Base-by-base conservation (phyloP, 2,888 invertebrate species). In the Hypomecis punctinalis region DNA sequence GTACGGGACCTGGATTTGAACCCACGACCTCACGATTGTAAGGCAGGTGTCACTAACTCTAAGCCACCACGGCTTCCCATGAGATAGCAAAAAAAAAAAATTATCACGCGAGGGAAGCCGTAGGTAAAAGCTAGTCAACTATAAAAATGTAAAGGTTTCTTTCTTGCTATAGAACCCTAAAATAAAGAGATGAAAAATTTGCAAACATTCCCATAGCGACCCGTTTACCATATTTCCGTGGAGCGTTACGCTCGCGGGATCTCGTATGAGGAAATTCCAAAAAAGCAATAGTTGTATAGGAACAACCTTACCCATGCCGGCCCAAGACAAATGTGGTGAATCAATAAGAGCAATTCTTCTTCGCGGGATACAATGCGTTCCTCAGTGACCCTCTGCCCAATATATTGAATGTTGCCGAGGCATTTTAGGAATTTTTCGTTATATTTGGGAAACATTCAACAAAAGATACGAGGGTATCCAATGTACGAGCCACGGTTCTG, bases 401-500 rank as follows among this genome's bases (percentile, higher is more conserved):
- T 73, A 81, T 83, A 83, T 84, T 80, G 79, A 83, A 84, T 80
- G 78, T 77, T 70, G 78, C 67, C 71, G 66, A 75, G 75, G 77
- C 71, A 79, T 83, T 82, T 81, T 66, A 78, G 79, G 82, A 81
- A 82, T 84, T 81, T 83, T 82, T 79, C 79, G 73, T 83, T 80
- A 83, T 81, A 85, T 84, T 82, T 77, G 77, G 73, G 74, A 72
- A 80, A 78, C 80, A 78, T 84, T 83, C 77, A 74, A 82, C 81
- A 81, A 83, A 84, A 85, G 85, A 84, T 85, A 86, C 83, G 85
- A 85, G 83, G 83, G 81, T 80, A 73, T 71, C 74, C 77, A 74
- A 77, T 80, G 80, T 82, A 78, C 77, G 68, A 77, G 80, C 79
- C 75, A 69, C 74, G 76, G 73, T 76, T 78, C 76, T 82, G 82